These are phyloP conservation scores for Pterois miles DNA, from an alignment of 2,797 vertebrate species.

Conservation along the genomic window DNA sequence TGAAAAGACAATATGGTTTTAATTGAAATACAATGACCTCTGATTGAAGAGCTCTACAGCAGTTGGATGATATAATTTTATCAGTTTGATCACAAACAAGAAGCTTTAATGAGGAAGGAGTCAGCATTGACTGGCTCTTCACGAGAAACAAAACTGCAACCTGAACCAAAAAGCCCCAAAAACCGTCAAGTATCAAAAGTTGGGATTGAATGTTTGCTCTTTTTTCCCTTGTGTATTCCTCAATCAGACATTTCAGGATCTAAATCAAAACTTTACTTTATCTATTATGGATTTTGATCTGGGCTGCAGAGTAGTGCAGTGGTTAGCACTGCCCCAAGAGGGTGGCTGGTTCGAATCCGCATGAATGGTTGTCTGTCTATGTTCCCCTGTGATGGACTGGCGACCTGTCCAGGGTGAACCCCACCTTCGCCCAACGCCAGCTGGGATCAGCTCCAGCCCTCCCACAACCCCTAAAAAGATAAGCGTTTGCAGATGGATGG, in stretches of 20 bases:
- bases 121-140: background rate
- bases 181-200: background rate
- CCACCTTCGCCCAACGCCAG: no score
- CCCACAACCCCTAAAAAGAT: no score
- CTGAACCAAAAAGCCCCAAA: no score
- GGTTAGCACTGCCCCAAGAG: no score
- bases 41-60: conserved; percentile 22
- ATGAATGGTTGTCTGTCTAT: no score
- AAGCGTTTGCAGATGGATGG: no score
- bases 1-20: conserved; percentile 24
- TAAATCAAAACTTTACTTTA: background rate
- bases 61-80: background rate
- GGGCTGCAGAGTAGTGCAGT: no score
- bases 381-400: no score
- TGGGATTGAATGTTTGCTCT: background rate
- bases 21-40: conserved; percentile 12
- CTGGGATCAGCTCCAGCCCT: no score
- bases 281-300: background rate
- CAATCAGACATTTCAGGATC: background rate
- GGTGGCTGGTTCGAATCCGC: no score
- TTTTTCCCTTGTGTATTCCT: background rate
- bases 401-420: no score
- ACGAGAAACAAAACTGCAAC: background rate
- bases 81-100: conserved; percentile 5
- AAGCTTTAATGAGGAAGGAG: background rate